Percentiles rank a stretch among this genome's conserved stretches.
Evolutionary conservation across 2,113 vertebrate genomes (phyloP).

Genomic region (Petromus typicus): DNA sequence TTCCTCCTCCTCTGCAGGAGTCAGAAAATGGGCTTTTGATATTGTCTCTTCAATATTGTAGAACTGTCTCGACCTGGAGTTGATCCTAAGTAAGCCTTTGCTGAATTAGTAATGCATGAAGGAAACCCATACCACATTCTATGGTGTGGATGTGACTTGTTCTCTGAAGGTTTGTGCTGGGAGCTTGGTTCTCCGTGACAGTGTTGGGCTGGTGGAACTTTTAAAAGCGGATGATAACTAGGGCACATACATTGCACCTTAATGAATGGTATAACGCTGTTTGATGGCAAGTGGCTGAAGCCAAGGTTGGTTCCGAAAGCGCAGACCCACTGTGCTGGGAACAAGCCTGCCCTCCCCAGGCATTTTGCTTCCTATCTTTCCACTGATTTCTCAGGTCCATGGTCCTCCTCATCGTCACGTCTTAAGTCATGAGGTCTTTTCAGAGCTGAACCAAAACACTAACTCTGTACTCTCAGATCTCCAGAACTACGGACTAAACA

Average conservation of each 20-base stretch:
- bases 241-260: neutral
- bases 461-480: neutral
- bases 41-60: neutral
- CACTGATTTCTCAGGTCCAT: neutral
- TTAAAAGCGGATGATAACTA: neutral
- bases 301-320: neutral
- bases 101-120: neutral
- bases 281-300: neutral
- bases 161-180: neutral
- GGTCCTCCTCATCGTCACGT: no score
- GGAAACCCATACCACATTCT: neutral
- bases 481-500: neutral
- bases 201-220: neutral
- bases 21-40: neutral
- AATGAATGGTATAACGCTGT: neutral
- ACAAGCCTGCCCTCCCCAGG: neutral
- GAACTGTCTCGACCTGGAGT: neutral
- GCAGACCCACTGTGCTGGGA: neutral
- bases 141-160: neutral
- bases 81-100: neutral
- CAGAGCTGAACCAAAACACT: neutral
- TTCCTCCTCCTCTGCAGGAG: neutral
- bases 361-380: neutral
- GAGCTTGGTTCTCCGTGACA: neutral
- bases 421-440: neutral